These are phyloP conservation scores for Melanotaenia trifasciata DNA, from an alignment of 2,797 vertebrate species.

Conservation along the genomic window DNA sequence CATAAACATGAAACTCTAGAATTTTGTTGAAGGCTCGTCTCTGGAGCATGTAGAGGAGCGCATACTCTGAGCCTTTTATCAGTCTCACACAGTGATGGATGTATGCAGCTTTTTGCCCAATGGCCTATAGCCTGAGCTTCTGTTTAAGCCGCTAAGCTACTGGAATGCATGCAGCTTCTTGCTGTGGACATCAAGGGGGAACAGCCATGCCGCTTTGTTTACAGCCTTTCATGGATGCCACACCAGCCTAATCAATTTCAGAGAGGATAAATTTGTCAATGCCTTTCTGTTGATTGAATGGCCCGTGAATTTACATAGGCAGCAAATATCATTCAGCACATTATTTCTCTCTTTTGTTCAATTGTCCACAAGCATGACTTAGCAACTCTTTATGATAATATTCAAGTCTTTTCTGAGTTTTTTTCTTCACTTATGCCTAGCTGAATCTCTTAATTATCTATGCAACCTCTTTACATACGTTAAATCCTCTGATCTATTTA, in stretches of 20 bases:
- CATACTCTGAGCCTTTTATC: slow-evolving; percentile 70
- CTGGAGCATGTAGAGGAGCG: slow-evolving; percentile 49
- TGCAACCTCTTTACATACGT: background rate
- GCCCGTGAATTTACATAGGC: slow-evolving; percentile 28
- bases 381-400: background rate
- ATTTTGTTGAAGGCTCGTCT: slow-evolving; percentile 23
- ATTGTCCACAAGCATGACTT: slow-evolving; percentile 1
- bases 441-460: background rate
- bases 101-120: slow-evolving; percentile 66
- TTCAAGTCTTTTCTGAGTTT: background rate
- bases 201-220: slow-evolving; percentile 70
- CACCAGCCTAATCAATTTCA: slow-evolving; percentile 69
- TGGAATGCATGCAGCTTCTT: slow-evolving; percentile 79
- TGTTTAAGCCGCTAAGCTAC: slow-evolving; percentile 75
- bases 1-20: background rate
- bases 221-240: slow-evolving; percentile 68
- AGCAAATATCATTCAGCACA: slow-evolving; percentile 27
- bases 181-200: slow-evolving; percentile 67
- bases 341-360: background rate
- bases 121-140: slow-evolving; percentile 73
- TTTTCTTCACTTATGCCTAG: background rate
- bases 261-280: slow-evolving; percentile 55
- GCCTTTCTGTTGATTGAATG: slow-evolving; percentile 43
- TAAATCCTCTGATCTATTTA: background rate
- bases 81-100: slow-evolving; percentile 78